Percentiles rank a stretch among this genome's conserved stretches.
Evolutionary conservation across 92 coral and sea anemone species (phyloP).

Genomic region (Meandrina meandrites): DNA sequence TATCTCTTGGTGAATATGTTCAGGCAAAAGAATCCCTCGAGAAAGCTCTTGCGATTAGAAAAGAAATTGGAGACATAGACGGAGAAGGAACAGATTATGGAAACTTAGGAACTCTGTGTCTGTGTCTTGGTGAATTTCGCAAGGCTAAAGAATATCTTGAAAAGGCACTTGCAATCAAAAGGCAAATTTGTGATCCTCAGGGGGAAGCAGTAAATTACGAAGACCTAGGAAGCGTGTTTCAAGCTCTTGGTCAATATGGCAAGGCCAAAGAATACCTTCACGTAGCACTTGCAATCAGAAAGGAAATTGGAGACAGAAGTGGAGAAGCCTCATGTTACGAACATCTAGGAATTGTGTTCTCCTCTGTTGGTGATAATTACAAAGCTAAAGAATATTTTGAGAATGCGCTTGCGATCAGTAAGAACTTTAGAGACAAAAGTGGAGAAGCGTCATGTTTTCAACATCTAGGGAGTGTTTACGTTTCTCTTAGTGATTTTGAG

Average conservation of each 20-base stretch:
- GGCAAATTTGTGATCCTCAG: background rate
- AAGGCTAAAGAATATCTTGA: background rate
- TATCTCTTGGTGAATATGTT: background rate
- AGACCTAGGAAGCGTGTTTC: background rate
- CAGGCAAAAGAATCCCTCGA: background rate
- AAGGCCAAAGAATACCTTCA: background rate
- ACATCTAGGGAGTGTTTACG: background rate
- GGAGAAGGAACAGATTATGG: background rate
- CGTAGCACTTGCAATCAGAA: background rate
- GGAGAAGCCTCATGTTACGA: background rate
- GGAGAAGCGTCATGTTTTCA: background rate
- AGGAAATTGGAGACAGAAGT: background rate
- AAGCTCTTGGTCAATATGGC: background rate
- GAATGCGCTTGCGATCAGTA: background rate
- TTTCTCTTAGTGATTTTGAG: background rate
- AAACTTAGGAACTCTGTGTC: background rate
- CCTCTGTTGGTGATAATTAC: background rate
- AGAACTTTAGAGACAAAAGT: conserved; percentile 9
- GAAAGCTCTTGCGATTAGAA: background rate
- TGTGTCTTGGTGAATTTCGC: background rate
- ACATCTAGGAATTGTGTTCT: background rate
- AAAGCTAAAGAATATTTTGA: background rate
- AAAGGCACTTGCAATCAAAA: background rate
- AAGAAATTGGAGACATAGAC: conserved; percentile 5
- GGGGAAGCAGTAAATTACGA: background rate